Evolutionary conservation across 2,113 vertebrate species (phyloP).

Genomic region (Alligator sinensis): DNA sequence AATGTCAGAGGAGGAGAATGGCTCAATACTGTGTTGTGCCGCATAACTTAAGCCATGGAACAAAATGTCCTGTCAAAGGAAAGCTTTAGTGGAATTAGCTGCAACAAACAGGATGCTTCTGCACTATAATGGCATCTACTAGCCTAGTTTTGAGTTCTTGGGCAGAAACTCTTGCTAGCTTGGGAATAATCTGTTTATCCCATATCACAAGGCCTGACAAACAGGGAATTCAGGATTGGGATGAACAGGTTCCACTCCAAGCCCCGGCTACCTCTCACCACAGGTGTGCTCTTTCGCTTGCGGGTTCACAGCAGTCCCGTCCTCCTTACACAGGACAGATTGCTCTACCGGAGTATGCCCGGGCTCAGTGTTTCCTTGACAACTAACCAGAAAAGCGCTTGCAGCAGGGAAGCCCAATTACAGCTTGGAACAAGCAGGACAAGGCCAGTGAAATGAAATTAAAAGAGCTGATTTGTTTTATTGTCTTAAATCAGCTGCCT

Average conservation of each 20-base stretch:
- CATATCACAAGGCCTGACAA: background rate
- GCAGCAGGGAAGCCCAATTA: conserved; percentile 31
- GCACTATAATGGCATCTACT: background rate
- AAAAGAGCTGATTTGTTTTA: conserved; percentile 60
- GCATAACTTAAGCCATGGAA: rapidly evolving
- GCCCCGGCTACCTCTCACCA: background rate
- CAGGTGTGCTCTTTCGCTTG: background rate
- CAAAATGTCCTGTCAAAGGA: background rate
- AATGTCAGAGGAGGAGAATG: background rate
- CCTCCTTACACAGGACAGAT: rapidly evolving
- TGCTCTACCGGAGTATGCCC: background rate
- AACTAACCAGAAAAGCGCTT: conserved; percentile 33
- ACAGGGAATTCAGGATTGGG: background rate
- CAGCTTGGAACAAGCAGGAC: background rate
- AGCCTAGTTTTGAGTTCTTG: background rate
- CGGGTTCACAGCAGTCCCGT: background rate
- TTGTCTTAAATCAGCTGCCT: conserved; percentile 40
- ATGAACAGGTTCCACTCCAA: background rate
- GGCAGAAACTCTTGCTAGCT: background rate
- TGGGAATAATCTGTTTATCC: background rate
- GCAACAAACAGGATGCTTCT: background rate
- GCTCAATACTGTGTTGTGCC: background rate
- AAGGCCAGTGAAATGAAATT: conserved; percentile 52
- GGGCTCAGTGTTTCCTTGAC: conserved; percentile 8
- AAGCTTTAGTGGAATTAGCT: background rate